Base-by-base conservation (phyloP, 2,888 invertebrate genomes). In the Cerastoderma edule region DNA sequence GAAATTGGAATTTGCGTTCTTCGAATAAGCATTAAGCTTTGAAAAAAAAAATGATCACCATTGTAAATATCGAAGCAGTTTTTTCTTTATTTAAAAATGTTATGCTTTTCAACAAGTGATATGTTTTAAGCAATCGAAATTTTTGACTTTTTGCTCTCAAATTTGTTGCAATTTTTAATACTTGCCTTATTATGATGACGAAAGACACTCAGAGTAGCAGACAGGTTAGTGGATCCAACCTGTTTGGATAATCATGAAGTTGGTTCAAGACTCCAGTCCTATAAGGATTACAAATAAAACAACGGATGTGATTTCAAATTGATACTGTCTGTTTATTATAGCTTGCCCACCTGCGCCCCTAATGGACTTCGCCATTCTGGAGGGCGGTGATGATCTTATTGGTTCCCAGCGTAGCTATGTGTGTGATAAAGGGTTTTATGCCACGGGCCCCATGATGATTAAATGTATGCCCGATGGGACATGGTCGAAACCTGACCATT, bases 401-500 rank as follows among this genome's bases (percentile, higher is more conserved):
- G 80, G 80, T 0, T 33, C 54, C 24, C 39, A 24, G 2, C 53
- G 75, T 27, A 33, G 39, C 0, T 80, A 80, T 56, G 33, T 56
- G 3, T 81, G 81, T 67, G 24, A 39, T 8, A 39, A 56, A 1
- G 73, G 68, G 0, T 75, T 50, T n/a, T 57, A 53, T 22, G 64
- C 80, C 2, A 75, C 74, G 13, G 80, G 83, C 19, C 64, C 72
- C 0, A 75, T 78, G 10, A 30, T 16, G 2, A 75, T 72, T 10
- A 48, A 27, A 19, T 83, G 83, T 30, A 46, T 60, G 24, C 30
- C 27, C 2, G 66, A 56, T 53, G 79, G 73, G 2, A n/a, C 44
- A 22, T 83, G 83, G 83, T 75, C 79, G 8, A 35, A 1, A 4
- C 77, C 79, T 0, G 53, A 79, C 5, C 60, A 77, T 35, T 57